A percentile compares a stretch with the other conserved stretches of the same genome.
These are phyloP conservation scores for Prunella himalayana DNA, from an alignment of 2,113 vertebrate genomes.

Conservation along the genomic window DNA sequence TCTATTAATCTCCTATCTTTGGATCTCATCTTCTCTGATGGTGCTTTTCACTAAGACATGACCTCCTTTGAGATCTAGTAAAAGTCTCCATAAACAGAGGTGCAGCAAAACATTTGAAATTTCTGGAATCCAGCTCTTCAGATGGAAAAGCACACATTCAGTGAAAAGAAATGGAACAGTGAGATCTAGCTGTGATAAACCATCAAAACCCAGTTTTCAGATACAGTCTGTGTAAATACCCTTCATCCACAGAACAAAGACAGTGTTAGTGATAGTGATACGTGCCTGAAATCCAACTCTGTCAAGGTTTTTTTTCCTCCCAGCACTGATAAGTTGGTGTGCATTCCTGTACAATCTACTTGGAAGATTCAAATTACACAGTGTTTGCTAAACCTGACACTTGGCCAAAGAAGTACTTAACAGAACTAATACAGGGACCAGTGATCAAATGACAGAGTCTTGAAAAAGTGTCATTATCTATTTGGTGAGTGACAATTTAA, in stretches of 20 bases:
- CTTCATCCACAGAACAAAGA: neutral
- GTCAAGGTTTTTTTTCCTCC: neutral
- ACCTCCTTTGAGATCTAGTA: neutral
- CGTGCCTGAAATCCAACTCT: neutral
- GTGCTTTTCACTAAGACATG: neutral
- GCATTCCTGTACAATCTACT: slow-evolving; percentile 62
- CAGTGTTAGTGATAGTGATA: neutral
- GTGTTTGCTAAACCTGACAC: slow-evolving; percentile 64
- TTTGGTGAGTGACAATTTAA: slow-evolving; percentile 65
- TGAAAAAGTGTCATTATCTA: slow-evolving; percentile 63
- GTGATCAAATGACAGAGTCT: slow-evolving; percentile 61
- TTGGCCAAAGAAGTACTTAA: slow-evolving; percentile 68
- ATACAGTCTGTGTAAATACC: neutral
- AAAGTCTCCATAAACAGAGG: neutral
- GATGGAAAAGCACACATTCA: neutral
- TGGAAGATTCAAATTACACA: slow-evolving; percentile 64
- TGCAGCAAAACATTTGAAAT: neutral
- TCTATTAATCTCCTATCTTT: neutral
- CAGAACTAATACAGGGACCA: slow-evolving; percentile 44
- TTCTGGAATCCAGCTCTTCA: neutral
- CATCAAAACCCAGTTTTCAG: neutral
- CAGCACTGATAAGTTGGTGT: slow-evolving; percentile 14
- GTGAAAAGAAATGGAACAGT: neutral
- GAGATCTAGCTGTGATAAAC: neutral
- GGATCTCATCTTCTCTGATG: neutral